A percentile compares a stretch with the other conserved stretches of the same genome.
Conservation (phyloP, 2,888 invertebrate genomes). For the Diarsia brunnea region DNA sequence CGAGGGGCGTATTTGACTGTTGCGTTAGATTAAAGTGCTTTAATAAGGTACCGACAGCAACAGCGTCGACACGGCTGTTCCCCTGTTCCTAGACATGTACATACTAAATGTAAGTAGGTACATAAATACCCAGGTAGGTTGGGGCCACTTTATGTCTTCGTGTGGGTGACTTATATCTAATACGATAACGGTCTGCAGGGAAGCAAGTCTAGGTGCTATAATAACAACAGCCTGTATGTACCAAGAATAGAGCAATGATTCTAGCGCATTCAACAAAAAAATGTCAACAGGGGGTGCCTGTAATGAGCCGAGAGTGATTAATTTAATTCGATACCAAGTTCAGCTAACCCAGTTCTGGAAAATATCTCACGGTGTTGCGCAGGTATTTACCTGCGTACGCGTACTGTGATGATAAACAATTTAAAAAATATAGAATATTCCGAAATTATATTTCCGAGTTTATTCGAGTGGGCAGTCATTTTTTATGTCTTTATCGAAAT, state of each 20-base stretch:
- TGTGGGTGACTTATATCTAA: slow-evolving; percentile 10
- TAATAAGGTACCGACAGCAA: neutral
- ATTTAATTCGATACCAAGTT: neutral
- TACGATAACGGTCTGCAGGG: neutral
- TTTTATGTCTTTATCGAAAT: neutral
- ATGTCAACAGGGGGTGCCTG: neutral
- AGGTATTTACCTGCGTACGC: neutral
- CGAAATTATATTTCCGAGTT: neutral
- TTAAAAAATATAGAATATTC: neutral
- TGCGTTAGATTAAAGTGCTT: neutral
- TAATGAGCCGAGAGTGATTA: neutral
- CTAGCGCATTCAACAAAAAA: neutral
- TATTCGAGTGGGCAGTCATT: too few relatives aligned
- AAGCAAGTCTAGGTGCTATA: neutral
- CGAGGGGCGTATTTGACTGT: neutral
- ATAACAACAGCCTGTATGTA: neutral
- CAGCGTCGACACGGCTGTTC: neutral
- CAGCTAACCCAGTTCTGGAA: neutral
- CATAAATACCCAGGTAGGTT: neutral
- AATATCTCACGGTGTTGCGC: neutral
- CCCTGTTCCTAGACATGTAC: neutral
- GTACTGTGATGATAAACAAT: neutral
- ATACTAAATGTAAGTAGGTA: neutral
- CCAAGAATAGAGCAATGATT: neutral
- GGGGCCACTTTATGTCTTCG: neutral